Base-by-base conservation (phyloP, 1,140 invertebrate genomes). In the Aphis gossypii region DNA sequence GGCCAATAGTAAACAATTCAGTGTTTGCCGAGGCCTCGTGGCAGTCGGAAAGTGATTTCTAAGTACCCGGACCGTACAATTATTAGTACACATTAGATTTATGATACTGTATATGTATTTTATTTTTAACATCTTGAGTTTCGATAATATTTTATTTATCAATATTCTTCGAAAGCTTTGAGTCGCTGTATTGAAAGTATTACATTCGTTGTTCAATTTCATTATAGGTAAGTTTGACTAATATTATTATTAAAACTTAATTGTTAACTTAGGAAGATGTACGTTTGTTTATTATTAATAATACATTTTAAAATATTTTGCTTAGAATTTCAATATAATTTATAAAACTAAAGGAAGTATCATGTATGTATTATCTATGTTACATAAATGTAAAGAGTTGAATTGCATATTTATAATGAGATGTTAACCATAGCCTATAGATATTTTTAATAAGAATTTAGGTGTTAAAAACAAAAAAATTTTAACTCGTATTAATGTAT, bases 21-120 rank as follows among this genome's bases (percentile, higher is more conserved):
- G 92, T 93, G 92, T 93, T 93, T 86, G 92, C 92, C 92, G 92
- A 93, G 92, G 92, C 92, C 92, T 93, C 92, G 92, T 93, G 92
- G 92, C 92, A 93, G 92, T 93, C 92, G 92, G 92, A n/a, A 93
- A 93, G 92, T 93, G 82, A 60, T 93, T 93, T 93, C 23, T 92
- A 83, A 93, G 51, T 86, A 38, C 44, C 25, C 92, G 82, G 30
- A 9, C 82, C 48, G 48, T 86, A 51, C 51, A 84, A 76, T 86
- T 86, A 76, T 86, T 86, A 30, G 82, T 82, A 18, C 46, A n/a
- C 46, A 46, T 89, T 88, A 35, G 25, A 51, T 23, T 18, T 35
- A 38, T 44, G 0, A 56, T 89, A n/a, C 44, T 84, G 4, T 86
- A 35, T 2, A 51, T 48, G 14, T 88, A 88, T 35, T 35, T 30